Conservation (phyloP, 2,113 vertebrate species). For the Callipepla californica region DNA sequence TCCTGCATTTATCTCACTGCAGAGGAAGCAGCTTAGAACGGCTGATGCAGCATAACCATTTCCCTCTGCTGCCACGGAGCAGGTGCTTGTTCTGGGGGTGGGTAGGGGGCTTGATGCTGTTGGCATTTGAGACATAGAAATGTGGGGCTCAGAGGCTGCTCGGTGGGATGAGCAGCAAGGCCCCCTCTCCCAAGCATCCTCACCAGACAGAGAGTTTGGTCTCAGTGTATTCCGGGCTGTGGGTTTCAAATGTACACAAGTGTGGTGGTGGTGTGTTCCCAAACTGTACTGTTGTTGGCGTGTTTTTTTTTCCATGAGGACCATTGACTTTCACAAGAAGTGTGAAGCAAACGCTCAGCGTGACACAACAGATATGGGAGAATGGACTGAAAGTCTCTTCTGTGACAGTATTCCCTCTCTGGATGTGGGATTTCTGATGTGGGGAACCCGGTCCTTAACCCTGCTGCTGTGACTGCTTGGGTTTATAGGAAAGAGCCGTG, state of each 20-base stretch:
- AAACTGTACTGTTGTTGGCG: neutral
- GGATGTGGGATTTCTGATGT: neutral
- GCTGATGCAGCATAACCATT: neutral
- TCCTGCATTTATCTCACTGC: neutral
- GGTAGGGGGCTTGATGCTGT: fast-evolving
- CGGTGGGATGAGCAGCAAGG: neutral
- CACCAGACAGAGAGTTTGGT: neutral
- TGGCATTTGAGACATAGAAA: neutral
- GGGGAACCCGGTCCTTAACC: too few species aligned
- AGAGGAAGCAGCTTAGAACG: neutral
- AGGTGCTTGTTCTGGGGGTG: neutral
- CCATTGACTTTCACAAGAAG: neutral
- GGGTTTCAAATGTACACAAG: neutral
- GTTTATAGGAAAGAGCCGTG: neutral
- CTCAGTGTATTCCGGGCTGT: neutral
- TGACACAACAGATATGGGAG: neutral
- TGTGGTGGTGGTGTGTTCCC: neutral
- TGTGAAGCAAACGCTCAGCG: neutral
- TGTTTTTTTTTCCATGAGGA: neutral
- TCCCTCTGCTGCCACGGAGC: neutral
- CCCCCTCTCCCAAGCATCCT: neutral
- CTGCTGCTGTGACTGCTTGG: neutral
- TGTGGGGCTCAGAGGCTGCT: neutral
- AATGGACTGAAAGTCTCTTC: neutral
- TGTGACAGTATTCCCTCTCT: neutral